Base-by-base conservation (phyloP, 2,797 vertebrate species). In the Nyctalus aviator region DNA sequence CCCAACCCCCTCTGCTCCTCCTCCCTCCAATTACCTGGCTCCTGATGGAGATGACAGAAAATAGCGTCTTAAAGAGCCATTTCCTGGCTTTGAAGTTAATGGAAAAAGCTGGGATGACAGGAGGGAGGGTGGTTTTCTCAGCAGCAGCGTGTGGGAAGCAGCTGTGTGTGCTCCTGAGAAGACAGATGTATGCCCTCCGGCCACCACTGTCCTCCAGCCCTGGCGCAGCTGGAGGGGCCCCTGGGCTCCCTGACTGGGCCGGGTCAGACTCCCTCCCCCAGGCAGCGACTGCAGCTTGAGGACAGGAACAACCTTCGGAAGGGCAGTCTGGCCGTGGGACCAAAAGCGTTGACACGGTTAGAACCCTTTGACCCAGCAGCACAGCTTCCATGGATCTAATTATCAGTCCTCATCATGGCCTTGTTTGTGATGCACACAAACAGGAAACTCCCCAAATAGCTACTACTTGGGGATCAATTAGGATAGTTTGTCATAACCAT, bases 11-110 rank as follows among this genome's bases (percentile, higher is more conserved):
- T 1, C 44, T 88, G 9, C 10, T 25, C 2, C 12, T 12, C 25
- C 25, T 5, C 44, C 91, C 35, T 46, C 53, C 91, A 84, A 87
- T 92, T 90, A 92, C 71, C 71, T 59, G 78, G 75, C 81, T 96
- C 75, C 78, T 4, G 48, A 25, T 11, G 17, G 37, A 88, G 53
- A 94, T 81, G 83, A 69, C 73, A 94, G 90, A 76, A 91, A 94
- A 88, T 64, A 79, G 66, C 27, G 3, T 46, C 53, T 55, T 86
- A 84, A 88, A 25, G 35, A 86, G 79, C 53, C 44, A 57, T 64
- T 88, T 92, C 69, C 82, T 78, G 86, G 78, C 95, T 95, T 94
- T 96, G 88, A 96, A 90, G 83, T 83, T 68, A 53, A 90, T n/a
- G 83, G 0, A 14, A 37, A 82, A 66, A 72, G 48, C 84, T 69